A percentile compares a stretch with the other conserved stretches of the same genome.
These are phyloP conservation scores for Aleiodes alternator DNA, from an alignment of 2,888 invertebrate genomes.

Conservation along the genomic window DNA sequence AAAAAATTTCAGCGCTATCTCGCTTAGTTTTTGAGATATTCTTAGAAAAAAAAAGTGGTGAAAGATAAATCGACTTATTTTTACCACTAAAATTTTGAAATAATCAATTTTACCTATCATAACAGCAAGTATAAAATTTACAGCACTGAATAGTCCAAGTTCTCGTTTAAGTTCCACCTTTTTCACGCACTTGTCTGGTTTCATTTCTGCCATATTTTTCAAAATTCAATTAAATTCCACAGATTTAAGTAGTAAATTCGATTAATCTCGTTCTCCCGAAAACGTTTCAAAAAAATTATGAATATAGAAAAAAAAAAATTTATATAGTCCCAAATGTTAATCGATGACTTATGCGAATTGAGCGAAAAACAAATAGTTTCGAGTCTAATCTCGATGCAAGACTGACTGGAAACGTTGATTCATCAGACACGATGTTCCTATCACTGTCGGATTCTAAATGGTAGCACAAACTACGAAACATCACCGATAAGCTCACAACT, in stretches of 20 bases:
- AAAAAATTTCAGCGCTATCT: too few relatives aligned
- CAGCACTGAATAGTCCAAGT: conserved; percentile 87
- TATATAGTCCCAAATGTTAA: conserved; percentile 13
- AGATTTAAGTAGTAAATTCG: conserved; percentile 37
- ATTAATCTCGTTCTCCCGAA: background rate
- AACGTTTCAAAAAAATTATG: background rate
- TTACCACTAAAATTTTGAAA: background rate
- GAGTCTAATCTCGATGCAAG: conserved; percentile 57
- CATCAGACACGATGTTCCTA: conserved; percentile 28
- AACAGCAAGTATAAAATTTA: conserved; percentile 89
- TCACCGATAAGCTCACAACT: conserved; percentile 26
- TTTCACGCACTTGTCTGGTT: conserved; percentile 33
- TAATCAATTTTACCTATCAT: conserved; percentile 83
- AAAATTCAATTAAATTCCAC: conserved; percentile 35
- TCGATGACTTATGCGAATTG: background rate
- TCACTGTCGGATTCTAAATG: conserved; percentile 13
- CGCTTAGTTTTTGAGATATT: too few relatives aligned
- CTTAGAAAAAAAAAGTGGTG: too few relatives aligned
- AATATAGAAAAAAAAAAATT: background rate
- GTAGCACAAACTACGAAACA: conserved; percentile 25
- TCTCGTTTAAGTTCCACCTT: conserved; percentile 82
- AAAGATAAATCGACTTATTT: too few relatives aligned
- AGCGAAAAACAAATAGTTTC: conserved; percentile 56
- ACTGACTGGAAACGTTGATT: conserved; percentile 59
- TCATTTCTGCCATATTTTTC: conserved; percentile 28